These are phyloP conservation scores for Ceratotherium simum DNA, from an alignment of 2,113 vertebrate genomes.

Conservation along the genomic window DNA sequence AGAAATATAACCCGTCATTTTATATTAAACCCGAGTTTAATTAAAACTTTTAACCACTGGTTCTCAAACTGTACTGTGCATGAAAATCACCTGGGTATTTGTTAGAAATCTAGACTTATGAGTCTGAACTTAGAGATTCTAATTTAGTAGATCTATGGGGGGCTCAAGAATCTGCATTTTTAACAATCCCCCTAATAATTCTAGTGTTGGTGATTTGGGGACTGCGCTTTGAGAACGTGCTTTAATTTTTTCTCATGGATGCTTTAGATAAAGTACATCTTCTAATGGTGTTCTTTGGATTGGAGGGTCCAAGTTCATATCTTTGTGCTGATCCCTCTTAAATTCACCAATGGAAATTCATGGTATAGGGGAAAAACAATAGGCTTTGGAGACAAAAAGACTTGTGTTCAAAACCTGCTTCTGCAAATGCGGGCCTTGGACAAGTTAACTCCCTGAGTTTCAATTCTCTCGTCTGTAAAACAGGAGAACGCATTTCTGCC, in stretches of 20 bases:
- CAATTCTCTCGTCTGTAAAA: neutral
- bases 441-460: neutral
- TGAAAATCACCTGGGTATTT: neutral
- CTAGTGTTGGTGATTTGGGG: neutral
- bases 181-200: neutral
- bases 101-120: conserved; percentile 14
- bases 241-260: neutral
- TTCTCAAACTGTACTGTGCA: neutral
- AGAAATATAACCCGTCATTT: neutral
- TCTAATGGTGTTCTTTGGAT: neutral
- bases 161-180: neutral
- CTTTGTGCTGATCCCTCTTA: neutral
- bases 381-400: neutral
- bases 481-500: neutral
- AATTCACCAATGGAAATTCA: conserved; percentile 15
- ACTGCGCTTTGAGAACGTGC: neutral
- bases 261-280: neutral
- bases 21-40: neutral
- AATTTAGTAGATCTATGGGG: neutral
- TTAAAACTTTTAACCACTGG: neutral
- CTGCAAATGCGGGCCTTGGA: neutral
- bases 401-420: neutral
- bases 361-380: neutral
- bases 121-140: neutral
- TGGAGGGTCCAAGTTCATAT: neutral